Base-by-base conservation (phyloP, 2,113 vertebrate genomes). In the Kobus ellipsiprymnus region DNA sequence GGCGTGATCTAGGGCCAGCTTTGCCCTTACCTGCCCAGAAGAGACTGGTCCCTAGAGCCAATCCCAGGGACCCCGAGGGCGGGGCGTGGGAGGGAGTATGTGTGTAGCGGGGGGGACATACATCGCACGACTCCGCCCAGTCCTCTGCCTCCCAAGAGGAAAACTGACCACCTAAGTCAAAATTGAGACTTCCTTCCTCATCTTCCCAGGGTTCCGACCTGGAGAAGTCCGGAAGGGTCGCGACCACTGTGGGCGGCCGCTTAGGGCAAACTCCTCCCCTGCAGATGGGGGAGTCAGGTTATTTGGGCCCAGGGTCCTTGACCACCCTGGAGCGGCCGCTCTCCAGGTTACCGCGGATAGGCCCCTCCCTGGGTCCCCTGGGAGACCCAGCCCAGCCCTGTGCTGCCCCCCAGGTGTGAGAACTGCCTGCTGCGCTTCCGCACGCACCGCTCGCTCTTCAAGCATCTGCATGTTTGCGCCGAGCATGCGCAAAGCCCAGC, bases 401-500 rank as follows among this genome's bases (percentile, higher is more conserved):
- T 95, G 82, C 77, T 78, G 3, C 84, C 30, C 57, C 10, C 0
- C 97, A 99, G 99, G 98, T 99, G 99, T 89, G 99, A 99, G 98
- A 99, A 99, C 97, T 99, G 99, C 98, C 98, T 99, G 92, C 98
- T 99, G 48, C 99, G 99, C 97, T 98, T 99, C 97, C 99, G 99
- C 19, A 99, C 99, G 0, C 99, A 99, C 97, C 99, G 99, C 12
- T 99, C 99, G 1, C 99, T 99, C 95, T 99, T 99, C 98, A 99
- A 99, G 96, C 99, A 99, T 98, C 98, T 99, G 60, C 99, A 99
- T 97, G 99, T 99, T 93, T 99, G 99, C 74, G 99, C 99, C 10
- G 99, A 99, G 98, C 99, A 99, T 21, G 62, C 99, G 64, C 98
- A 99, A 83, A 98, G 98, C 97, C 99, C 99, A 2, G 80, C 97